Evolutionary conservation across 2,797 vertebrate species (phyloP), one percentile per base, ranked within the genome.

Genomic region (Melanotaenia parkinsoni): DNA sequence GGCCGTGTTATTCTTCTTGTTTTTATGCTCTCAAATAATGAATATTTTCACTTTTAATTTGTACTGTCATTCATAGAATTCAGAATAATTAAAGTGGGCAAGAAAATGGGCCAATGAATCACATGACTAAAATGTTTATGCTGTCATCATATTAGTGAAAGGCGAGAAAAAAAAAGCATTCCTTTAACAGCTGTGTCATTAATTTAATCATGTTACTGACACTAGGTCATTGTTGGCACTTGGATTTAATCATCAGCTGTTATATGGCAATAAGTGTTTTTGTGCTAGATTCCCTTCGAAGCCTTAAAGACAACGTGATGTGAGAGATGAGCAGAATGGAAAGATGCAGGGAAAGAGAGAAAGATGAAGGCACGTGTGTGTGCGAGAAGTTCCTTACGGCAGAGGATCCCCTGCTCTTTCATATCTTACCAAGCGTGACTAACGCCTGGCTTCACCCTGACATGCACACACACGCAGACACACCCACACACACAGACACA

Each of bases 401-500:
- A 79, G 90, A 91, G 91, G 90, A 89, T 91, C 86, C 89, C 88
- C 89, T 86, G 84, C 88, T 88, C 89, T 92, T 92, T 92, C 90
- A 88, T 83, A 85, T 90, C 83, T 90, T 72, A 81, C 87, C 84
- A 89, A 89, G 90, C 90, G 77, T 91, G 87, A 92, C 85, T 92
- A 92, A 92, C 38, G 47, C 77, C 69, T 85, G 74, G 79, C 83
- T 88, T 82, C 83, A 79, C 77, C 58, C 86, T 79, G 63, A 70
- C 64, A 57, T 76, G 47, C 76, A 79, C 77, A 71, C 51, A 62
- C 59, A 59, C 72, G 69, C 61, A 0, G 38, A 74, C 67, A 58
- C 72, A 77, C n/a, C 73, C 43, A 81, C 72, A 78, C 69, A 68
- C 43, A 73, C 54, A 0, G 38, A 74, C 70, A 60, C 72, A 77